Base-by-base conservation (phyloP, 2,113 vertebrate genomes). In the Lamprologus ornatipinnis region DNA sequence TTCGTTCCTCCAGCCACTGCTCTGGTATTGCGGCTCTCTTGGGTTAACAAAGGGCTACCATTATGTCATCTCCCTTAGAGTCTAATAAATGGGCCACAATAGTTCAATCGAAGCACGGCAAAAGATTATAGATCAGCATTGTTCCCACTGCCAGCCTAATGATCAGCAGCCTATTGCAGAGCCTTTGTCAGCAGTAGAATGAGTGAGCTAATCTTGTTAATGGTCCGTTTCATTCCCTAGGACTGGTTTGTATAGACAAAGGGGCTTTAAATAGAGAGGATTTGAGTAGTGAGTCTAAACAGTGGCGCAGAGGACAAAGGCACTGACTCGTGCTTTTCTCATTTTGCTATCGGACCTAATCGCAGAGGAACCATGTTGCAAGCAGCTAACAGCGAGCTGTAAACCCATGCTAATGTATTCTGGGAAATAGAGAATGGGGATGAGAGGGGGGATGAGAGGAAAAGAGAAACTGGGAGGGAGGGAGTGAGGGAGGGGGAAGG, bases 151-250 rank as follows among this genome's bases (percentile, higher is more conserved):
- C 88, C 86, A 85, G 89, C 82, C 70, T 95, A 95, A 94, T 93
- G 93, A 92, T 92, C 89, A 87, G 82, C 88, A 55, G 92, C 78
- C 88, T 78, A 88, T 90, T 88, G 85, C 88, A 60, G 47, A 88
- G 87, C 90, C 81, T 92, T 94, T 94, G 94, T 95, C 88, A 9
- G 89, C 75, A 19, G 80, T 86, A 88, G 88, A 92, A 94, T 93
- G 85, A 94, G 84, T 51, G 85, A 90, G 92, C 84, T 95, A 92
- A 95, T 95, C 93, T 94, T 68, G 91, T 94, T 95, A 94, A 95
- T 94, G 91, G 93, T 91, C 91, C 79, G 78, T 92, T 94, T 94
- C 92, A 89, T 91, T 94, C 87, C 85, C 87, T 57, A 33, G 86
- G 83, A 83, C 81, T 89, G 93, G 89, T 88, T 92, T 91, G 80